phyloP scores from a whole-genome alignment of 2,113 vertebrate genomes.

The Desmodus rotundus region DNA sequence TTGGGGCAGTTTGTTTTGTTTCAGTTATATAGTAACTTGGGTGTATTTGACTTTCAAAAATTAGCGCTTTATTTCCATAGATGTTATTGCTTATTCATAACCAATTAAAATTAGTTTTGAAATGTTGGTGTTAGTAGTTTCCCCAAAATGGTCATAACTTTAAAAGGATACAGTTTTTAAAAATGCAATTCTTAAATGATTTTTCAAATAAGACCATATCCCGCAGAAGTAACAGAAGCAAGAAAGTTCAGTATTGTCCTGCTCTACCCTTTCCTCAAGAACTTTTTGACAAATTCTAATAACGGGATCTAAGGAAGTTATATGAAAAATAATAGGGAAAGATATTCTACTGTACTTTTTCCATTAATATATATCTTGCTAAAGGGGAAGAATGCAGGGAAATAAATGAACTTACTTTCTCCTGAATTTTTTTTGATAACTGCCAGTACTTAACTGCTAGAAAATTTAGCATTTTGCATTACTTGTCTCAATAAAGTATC shows the following conservation, averaged over 20 bases:
- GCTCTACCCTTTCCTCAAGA: neutral
- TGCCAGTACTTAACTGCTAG: constrained; percentile 8
- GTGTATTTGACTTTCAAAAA: neutral
- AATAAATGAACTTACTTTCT: constrained; percentile 37
- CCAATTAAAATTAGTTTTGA: constrained; percentile 36
- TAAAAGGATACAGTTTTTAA: neutral
- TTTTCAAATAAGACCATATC: neutral
- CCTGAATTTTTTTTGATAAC: constrained; percentile 29
- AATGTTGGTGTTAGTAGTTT: neutral
- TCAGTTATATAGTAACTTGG: neutral
- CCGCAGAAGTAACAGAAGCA: neutral
- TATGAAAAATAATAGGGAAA: neutral
- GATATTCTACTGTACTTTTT: neutral
- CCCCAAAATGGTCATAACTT: neutral
- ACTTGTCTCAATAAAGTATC: neutral
- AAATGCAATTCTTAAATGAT: neutral
- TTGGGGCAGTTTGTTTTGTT: neutral
- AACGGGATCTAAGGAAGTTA: neutral
- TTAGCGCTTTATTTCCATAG: neutral
- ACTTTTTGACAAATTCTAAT: neutral
- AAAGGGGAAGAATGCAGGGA: neutral
- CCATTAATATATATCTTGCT: constrained; percentile 3
- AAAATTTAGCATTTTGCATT: constrained; percentile 12
- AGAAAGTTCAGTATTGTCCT: neutral
- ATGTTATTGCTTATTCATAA: constrained; percentile 8